Evolutionary conservation across 2,888 invertebrate genomes (phyloP).

Genomic region (Pterostichus niger): DNA sequence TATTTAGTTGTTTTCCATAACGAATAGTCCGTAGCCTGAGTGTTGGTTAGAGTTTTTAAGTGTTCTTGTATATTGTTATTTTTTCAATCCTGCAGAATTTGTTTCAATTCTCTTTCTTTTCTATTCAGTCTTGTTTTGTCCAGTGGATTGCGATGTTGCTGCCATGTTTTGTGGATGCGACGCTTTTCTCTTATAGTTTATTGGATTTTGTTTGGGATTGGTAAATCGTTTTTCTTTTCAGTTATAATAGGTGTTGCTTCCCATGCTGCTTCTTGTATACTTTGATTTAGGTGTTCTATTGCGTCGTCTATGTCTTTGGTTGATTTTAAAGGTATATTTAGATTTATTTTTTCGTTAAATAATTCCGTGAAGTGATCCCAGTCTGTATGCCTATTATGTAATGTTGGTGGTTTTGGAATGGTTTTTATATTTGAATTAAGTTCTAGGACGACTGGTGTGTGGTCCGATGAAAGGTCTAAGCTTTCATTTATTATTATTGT

Average conservation of each 20-base stretch:
- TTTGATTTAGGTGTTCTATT: slow-evolving; percentile 36
- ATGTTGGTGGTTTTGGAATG: slow-evolving; percentile 19
- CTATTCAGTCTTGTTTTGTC: slow-evolving; percentile 58
- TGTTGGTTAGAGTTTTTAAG: slow-evolving; percentile 46
- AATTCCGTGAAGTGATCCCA: slow-evolving; percentile 11
- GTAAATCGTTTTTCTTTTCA: slow-evolving; percentile 16
- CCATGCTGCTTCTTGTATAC: slow-evolving; percentile 54
- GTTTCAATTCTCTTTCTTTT: slow-evolving; percentile 53
- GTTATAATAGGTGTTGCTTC: slow-evolving; percentile 54
- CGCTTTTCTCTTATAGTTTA: slow-evolving; percentile 58
- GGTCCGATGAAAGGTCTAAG: no score
- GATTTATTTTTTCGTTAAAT: slow-evolving; percentile 22
- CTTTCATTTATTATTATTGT: no score
- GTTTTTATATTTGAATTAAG: neutral
- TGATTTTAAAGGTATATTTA: slow-evolving; percentile 11
- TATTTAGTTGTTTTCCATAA: slow-evolving; percentile 69
- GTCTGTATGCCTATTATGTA: slow-evolving; percentile 26
- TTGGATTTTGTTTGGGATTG: slow-evolving; percentile 22
- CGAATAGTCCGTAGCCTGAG: slow-evolving; percentile 68
- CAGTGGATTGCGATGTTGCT: slow-evolving; percentile 50
- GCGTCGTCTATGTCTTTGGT: neutral
- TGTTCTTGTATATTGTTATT: slow-evolving; percentile 56
- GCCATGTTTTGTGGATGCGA: slow-evolving; percentile 52
- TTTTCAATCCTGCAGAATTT: slow-evolving; percentile 47
- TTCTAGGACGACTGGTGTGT: slow-evolving; percentile 12